Evolutionary conservation across 2,797 vertebrate species (phyloP).

Genomic region (Malacoctenus gilli): DNA sequence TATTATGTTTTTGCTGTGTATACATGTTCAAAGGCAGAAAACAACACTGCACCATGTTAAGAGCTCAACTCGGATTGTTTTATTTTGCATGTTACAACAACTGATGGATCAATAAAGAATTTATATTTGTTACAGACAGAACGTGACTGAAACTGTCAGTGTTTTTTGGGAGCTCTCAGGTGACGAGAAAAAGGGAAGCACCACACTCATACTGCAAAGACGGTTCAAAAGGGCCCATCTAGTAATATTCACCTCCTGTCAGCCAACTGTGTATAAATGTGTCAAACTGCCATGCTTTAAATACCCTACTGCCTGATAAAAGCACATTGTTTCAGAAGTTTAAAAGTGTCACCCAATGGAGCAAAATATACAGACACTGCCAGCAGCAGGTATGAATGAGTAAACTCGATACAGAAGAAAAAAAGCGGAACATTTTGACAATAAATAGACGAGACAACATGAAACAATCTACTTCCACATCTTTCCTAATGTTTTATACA

Average conservation of each 20-base stretch:
- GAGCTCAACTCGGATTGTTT: conserved; percentile 61
- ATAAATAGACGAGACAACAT: conserved; percentile 66
- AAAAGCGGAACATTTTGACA: conserved; percentile 35
- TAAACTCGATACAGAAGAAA: conserved; percentile 47
- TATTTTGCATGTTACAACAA: conserved; percentile 73
- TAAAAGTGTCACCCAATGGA: conserved; percentile 43
- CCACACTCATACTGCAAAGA: conserved; percentile 53
- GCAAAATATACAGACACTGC: conserved; percentile 64
- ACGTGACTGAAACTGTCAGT: conserved; percentile 36
- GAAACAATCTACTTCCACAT: too few species aligned
- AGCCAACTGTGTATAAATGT: conserved; percentile 27
- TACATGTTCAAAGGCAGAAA: conserved; percentile 27
- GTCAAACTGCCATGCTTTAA: conserved; percentile 35
- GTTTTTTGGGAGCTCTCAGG: conserved; percentile 37
- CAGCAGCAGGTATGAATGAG: conserved; percentile 53
- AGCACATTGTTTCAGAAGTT: conserved; percentile 38
- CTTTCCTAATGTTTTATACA: conserved; percentile 41
- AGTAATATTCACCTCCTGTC: conserved; percentile 30
- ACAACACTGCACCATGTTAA: conserved; percentile 18
- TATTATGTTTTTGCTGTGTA: conserved; percentile 54
- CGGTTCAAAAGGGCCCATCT: conserved; percentile 33
- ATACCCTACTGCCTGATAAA: conserved; percentile 52
- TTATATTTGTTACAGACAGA: conserved; percentile 73
- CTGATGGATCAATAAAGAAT: conserved; percentile 69
- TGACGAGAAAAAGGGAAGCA: conserved; percentile 33